Conservation (phyloP, 2,888 invertebrate genomes). For the Pycnomerus fuliginosus region DNA sequence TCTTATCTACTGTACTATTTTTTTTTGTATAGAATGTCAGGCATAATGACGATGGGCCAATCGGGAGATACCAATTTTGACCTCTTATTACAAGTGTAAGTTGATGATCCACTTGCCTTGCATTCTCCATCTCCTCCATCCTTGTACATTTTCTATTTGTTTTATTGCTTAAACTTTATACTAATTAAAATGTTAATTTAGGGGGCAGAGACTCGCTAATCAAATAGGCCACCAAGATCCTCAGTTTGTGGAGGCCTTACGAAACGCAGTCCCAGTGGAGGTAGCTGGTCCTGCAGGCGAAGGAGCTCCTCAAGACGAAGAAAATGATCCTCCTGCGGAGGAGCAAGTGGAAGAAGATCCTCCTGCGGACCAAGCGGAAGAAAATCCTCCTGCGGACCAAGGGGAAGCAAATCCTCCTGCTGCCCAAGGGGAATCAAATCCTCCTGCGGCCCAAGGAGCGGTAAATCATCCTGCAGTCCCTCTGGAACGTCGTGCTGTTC, state of each 20-base stretch:
- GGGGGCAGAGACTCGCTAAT: conserved; percentile 77
- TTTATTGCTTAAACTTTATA: conserved; percentile 3
- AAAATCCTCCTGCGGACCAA: too few species aligned
- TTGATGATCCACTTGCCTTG: conserved; percentile 7
- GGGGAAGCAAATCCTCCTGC: too few species aligned
- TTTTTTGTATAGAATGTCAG: conserved; percentile 50
- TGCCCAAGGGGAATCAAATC: too few species aligned
- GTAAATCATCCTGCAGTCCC: too few species aligned
- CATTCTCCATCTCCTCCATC: conserved; percentile 3
- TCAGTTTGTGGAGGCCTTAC: conserved; percentile 75
- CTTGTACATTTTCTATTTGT: conserved; percentile 4
- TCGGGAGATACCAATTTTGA: conserved; percentile 43
- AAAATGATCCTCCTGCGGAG: too few species aligned
- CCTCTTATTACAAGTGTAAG: conserved; percentile 46
- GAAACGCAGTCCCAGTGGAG: too few species aligned
- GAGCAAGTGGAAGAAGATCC: too few species aligned
- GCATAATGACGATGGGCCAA: conserved; percentile 43
- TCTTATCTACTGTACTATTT: conserved; percentile 19
- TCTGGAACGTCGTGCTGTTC: too few species aligned
- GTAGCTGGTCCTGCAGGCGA: too few species aligned
- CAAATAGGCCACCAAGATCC: conserved; percentile 83
- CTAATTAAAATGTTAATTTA: conserved; percentile 31
- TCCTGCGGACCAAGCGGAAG: too few species aligned
- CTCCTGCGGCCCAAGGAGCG: too few species aligned
- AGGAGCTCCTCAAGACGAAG: too few species aligned